Conservation (phyloP, 2,888 invertebrate species). For the Drosophila affinis region DNA sequence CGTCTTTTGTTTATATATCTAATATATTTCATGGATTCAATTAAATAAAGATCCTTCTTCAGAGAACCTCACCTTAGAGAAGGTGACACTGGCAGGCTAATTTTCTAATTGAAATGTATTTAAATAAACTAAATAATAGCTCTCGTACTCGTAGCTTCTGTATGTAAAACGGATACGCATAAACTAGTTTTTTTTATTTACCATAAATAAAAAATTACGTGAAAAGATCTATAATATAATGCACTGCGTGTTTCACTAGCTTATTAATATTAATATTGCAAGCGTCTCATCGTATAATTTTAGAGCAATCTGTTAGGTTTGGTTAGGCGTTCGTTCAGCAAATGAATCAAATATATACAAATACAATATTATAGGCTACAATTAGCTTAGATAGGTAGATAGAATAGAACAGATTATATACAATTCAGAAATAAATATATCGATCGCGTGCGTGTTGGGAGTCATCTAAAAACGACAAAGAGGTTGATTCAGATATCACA, state of each 20-base stretch:
- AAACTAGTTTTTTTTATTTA: slow-evolving; percentile 71
- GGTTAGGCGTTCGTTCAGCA: slow-evolving; percentile 19
- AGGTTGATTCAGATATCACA: slow-evolving; percentile 66
- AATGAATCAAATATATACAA: slow-evolving; percentile 58
- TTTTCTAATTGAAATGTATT: slow-evolving; percentile 62
- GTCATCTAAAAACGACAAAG: slow-evolving; percentile 50
- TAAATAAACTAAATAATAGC: slow-evolving; percentile 58
- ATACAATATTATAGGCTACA: slow-evolving; percentile 31
- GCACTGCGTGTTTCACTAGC: slow-evolving; percentile 38
- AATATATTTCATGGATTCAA: slow-evolving; percentile 30
- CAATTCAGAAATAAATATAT: slow-evolving; percentile 41
- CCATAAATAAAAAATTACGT: slow-evolving; percentile 59
- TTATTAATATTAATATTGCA: slow-evolving; percentile 19
- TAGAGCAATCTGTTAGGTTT: not conserved
- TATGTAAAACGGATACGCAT: slow-evolving; percentile 62
- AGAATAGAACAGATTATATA: slow-evolving; percentile 49
- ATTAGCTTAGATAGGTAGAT: slow-evolving; percentile 17
- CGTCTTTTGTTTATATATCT: slow-evolving; percentile 28
- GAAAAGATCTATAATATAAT: slow-evolving; percentile 37
- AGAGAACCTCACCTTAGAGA: slow-evolving; percentile 51
- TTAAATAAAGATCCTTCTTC: slow-evolving; percentile 40
- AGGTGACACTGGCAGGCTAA: slow-evolving; percentile 65
- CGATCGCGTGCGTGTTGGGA: slow-evolving; percentile 15
- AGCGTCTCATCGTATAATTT: not conserved
- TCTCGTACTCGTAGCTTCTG: slow-evolving; percentile 60